A percentile compares a stretch with the other conserved stretches of the same genome.
These are phyloP conservation scores for Leptothorax acervorum DNA, from an alignment of 2,888 invertebrate genomes.

Conservation along the genomic window DNA sequence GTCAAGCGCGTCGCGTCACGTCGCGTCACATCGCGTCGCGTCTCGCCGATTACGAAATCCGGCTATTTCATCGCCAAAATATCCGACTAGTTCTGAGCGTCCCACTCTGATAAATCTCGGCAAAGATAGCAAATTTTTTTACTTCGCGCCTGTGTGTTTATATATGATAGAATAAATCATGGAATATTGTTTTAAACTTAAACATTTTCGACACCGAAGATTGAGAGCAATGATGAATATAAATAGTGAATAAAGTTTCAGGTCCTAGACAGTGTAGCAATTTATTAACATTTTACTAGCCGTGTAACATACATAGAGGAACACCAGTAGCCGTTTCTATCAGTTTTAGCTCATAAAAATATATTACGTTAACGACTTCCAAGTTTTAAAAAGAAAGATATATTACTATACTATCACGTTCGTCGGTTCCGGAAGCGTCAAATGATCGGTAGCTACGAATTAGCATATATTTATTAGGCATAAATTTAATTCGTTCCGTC, in stretches of 20 bases:
- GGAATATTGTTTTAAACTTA: background rate
- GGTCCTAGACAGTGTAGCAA: background rate
- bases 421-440: background rate
- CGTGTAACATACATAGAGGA: background rate
- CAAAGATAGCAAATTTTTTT: background rate
- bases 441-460: constrained; percentile 4
- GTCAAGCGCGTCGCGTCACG: constrained; percentile 71
- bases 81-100: background rate
- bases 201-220: background rate
- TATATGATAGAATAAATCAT: background rate
- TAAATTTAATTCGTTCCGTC: background rate
- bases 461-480: constrained; percentile 36
- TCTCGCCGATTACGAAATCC: constrained; percentile 63
- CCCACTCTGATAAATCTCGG: background rate
- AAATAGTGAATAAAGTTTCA: background rate
- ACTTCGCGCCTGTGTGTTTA: background rate
- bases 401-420: background rate
- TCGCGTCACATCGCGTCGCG: constrained; percentile 39
- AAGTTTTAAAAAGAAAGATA: background rate
- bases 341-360: background rate
- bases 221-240: background rate
- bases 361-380: constrained; percentile 4
- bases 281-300: constrained; percentile 5
- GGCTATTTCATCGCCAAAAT: constrained; percentile 60
- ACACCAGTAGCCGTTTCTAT: constrained; percentile 4